Base-by-base conservation (phyloP, 2,888 invertebrate genomes). In the Drosophila picticornis region DNA sequence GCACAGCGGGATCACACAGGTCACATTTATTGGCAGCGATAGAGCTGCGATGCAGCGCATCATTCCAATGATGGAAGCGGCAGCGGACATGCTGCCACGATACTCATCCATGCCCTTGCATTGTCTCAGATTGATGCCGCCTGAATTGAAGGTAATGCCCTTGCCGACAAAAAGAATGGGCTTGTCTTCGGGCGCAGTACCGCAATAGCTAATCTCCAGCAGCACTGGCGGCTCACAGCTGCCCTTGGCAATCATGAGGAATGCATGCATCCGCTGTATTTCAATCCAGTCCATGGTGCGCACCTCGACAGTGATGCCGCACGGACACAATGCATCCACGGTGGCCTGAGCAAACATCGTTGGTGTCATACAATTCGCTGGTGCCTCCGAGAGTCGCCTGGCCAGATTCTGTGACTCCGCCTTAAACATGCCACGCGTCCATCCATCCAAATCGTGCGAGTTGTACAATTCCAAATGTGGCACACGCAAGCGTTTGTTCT, bases 291-390 rank as follows among this genome's bases (percentile, higher is more conserved):
- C 93, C 88, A 94, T 93, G 67, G 95, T 93, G 5, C 93, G 91
- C 46, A 94, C 93, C 83, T 93, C 94, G 0, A 94, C 93, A 0
- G 91, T 92, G 31, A 94, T 94, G 25, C 94, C 94, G 65, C 94
- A 94, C 0, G 94, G 94, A 77, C 94, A 96, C 32, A 96, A 90
- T 57, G 95, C 95, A 77, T 95, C 95, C 4, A 96, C 94, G 1
- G 95, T 94, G 0, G 95, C 93, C 91, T 96, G 94, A 2, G 96
- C 95, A 91, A 97, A 97, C 77, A 94, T 94, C 2, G 95, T 95
- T 3, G 97, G 97, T 0, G 96, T 96, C 95, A 97, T 95, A 82
- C 95, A 93, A 91, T 97, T 97, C 19, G 96, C 95, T 0, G 97
- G 96, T 2, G 95, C 95, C 86, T 97, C 96, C 82, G 95, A 95